phyloP scores from a whole-genome alignment of 1,140 invertebrate species.

The Hermetia illucens region DNA sequence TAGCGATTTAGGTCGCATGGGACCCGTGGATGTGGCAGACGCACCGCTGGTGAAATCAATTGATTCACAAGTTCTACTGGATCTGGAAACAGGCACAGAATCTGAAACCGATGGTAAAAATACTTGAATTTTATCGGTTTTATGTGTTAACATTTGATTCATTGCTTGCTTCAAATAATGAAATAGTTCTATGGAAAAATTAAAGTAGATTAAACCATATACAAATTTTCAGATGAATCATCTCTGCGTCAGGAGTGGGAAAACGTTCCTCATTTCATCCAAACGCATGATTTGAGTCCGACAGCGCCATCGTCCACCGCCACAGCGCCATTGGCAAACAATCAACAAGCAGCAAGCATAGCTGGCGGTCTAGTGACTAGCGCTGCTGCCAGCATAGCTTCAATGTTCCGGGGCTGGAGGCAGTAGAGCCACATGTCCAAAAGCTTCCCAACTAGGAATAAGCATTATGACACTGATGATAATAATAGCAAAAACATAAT shows the following conservation, averaged over 20 bases:
- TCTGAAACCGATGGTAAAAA: conserved; percentile 42
- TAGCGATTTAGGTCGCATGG: conserved; percentile 47
- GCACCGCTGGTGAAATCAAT: conserved; percentile 31
- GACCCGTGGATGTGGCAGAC: conserved; percentile 19
- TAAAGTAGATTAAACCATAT: no score
- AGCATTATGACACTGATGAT: no score
- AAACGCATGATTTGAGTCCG: conserved; percentile 18
- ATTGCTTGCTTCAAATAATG: neutral
- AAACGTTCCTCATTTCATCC: conserved; percentile 42
- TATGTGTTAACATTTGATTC: neutral
- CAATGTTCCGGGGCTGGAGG: conserved; percentile 46
- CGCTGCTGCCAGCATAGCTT: conserved; percentile 47
- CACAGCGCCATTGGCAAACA: conserved; percentile 29
- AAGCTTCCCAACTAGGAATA: no score
- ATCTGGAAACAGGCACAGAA: conserved; percentile 46
- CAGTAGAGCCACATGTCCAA: neutral
- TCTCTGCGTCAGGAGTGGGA: conserved; percentile 51
- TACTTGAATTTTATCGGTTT: neutral
- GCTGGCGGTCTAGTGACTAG: conserved; percentile 46
- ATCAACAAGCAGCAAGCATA: conserved; percentile 41
- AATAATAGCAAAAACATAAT: no score
- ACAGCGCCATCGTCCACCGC: conserved; percentile 15
- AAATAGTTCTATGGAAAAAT: no score
- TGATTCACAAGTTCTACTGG: conserved; percentile 41
- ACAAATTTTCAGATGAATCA: conserved; percentile 36